These are phyloP conservation scores for Nettapus auritus DNA, from an alignment of 2,113 vertebrate genomes.

Conservation along the genomic window DNA sequence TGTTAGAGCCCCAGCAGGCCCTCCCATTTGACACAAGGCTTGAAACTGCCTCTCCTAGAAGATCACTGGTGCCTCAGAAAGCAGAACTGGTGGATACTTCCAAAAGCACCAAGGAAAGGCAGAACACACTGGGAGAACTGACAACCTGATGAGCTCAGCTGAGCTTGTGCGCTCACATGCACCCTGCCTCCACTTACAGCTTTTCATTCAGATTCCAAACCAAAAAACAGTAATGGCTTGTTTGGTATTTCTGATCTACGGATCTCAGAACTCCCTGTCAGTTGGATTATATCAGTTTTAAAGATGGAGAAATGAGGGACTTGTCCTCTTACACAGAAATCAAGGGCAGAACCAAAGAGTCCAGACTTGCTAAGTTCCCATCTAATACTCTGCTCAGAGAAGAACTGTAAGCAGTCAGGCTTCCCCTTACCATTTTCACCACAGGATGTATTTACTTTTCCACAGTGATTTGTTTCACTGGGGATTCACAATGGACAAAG, in stretches of 20 bases:
- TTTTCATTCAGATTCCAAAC: not conserved
- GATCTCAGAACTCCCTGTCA: not conserved
- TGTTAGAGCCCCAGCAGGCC: not conserved
- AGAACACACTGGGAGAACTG: accelerated
- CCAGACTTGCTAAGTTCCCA: not conserved
- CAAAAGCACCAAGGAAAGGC: not conserved
- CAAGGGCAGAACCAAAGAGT: not conserved
- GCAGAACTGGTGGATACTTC: not conserved
- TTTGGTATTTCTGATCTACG: not conserved
- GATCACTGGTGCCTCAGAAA: not conserved
- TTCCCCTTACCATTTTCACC: not conserved
- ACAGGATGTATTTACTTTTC: not conserved
- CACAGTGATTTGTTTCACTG: not conserved
- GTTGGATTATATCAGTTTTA: not conserved
- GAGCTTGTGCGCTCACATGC: not conserved
- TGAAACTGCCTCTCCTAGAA: not conserved
- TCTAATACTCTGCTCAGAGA: not conserved
- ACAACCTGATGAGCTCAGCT: not conserved
- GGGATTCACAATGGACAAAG: not conserved
- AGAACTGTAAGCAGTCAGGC: not conserved
- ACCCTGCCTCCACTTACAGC: not conserved
- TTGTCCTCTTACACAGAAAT: not conserved
- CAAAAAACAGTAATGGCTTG: not conserved
- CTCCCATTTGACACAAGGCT: not conserved
- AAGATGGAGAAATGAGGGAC: not conserved